Evolutionary conservation across 2,888 invertebrate genomes (phyloP).

Genomic region (Sarcophaga subvicina): DNA sequence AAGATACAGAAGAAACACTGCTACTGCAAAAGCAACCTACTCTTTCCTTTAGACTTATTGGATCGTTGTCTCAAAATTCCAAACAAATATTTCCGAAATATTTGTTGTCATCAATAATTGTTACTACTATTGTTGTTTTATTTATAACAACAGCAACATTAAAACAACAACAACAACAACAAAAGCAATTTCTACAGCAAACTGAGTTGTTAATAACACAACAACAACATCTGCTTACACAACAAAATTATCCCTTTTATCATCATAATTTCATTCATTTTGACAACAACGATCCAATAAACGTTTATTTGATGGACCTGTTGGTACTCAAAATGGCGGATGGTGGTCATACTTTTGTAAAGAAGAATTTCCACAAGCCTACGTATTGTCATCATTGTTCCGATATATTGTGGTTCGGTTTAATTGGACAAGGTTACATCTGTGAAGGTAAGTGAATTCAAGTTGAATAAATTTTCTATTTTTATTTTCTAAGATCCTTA

Average conservation of each 20-base stretch:
- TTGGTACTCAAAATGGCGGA: slow-evolving; percentile 82
- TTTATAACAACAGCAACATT: slow-evolving; percentile 1
- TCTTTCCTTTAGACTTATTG: slow-evolving; percentile 52
- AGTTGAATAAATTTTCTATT: neutral
- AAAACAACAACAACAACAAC: slow-evolving; percentile 39
- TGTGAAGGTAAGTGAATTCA: slow-evolving; percentile 92
- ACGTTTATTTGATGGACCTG: slow-evolving; percentile 61
- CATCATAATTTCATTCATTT: slow-evolving; percentile 9
- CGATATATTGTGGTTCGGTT: slow-evolving; percentile 98
- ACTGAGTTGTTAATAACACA: neutral
- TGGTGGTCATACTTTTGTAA: slow-evolving; percentile 98
- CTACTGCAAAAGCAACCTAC: slow-evolving; percentile 48
- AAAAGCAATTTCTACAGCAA: slow-evolving; percentile 36
- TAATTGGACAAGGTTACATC: slow-evolving; percentile 99
- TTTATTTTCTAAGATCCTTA: neutral
- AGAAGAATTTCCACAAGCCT: slow-evolving; percentile 99
- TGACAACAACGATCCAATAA: slow-evolving; percentile 69
- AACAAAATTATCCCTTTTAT: slow-evolving; percentile 22
- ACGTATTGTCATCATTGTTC: slow-evolving; percentile 99
- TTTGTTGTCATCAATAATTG: slow-evolving; percentile 36
- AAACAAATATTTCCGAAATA: slow-evolving; percentile 35
- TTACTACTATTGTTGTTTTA: neutral
- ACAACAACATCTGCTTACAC: slow-evolving; percentile 35
- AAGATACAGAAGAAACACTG: slow-evolving; percentile 46
- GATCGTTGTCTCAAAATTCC: slow-evolving; percentile 60